A percentile compares a stretch with the other conserved stretches of the same genome.
Evolutionary conservation across 2,797 vertebrate genomes (phyloP).

Genomic region (Sebastes iracundus): DNA sequence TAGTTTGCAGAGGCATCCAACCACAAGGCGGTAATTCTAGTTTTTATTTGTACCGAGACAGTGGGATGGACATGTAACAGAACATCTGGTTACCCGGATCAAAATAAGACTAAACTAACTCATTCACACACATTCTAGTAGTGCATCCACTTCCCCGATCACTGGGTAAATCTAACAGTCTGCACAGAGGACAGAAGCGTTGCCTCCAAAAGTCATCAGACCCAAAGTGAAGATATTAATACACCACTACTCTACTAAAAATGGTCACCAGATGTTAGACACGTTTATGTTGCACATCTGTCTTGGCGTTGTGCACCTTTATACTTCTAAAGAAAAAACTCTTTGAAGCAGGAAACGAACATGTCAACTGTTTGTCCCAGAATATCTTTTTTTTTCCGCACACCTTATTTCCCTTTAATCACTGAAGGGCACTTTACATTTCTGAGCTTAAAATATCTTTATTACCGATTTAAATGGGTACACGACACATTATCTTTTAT

Average conservation of each 20-base stretch:
- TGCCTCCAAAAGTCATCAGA: neutral
- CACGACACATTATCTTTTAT: conserved; percentile 19
- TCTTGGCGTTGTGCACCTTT: neutral
- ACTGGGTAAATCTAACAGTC: too few relatives aligned
- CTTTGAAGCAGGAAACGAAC: conserved; percentile 28
- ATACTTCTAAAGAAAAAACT: neutral
- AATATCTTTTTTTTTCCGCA: neutral
- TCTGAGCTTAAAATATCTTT: conserved; percentile 17
- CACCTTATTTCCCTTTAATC: conserved; percentile 19
- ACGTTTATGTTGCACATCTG: neutral
- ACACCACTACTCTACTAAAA: neutral
- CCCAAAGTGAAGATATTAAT: neutral
- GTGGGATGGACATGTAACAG: too few relatives aligned
- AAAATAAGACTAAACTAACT: too few relatives aligned
- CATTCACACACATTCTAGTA: too few relatives aligned
- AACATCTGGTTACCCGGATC: too few relatives aligned
- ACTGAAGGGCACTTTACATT: conserved; percentile 3
- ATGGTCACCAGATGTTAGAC: neutral
- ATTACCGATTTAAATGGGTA: conserved; percentile 14
- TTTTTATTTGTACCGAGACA: neutral
- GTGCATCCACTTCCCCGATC: too few relatives aligned
- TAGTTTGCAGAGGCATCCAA: accelerated
- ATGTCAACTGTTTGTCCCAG: conserved; percentile 4
- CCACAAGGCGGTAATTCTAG: accelerated
- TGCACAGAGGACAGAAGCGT: neutral